phyloP scores from a whole-genome alignment of 2,888 invertebrate species.

The Bembecia ichneumoniformis region DNA sequence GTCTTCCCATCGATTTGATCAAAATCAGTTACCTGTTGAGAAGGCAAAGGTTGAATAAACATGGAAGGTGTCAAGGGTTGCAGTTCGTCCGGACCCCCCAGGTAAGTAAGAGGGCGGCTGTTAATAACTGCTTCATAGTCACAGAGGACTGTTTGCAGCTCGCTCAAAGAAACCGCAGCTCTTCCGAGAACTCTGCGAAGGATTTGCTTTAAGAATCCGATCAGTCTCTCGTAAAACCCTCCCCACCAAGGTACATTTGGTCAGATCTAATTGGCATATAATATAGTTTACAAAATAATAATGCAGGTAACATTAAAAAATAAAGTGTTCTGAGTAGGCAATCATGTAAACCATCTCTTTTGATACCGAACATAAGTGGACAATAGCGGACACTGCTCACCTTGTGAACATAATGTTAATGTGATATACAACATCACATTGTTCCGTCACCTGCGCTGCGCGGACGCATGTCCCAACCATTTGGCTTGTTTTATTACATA shows the following conservation, averaged over 20 bases:
- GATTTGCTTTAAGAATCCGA: background rate
- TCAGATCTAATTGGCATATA: no score
- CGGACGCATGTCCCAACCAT: conserved; percentile 8
- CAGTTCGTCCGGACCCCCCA: background rate
- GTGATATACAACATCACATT: conserved; percentile 70
- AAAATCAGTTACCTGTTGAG: background rate
- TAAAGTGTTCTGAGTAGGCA: background rate
- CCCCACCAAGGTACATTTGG: background rate
- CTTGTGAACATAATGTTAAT: conserved; percentile 72
- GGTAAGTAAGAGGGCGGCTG: background rate
- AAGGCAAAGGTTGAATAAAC: background rate
- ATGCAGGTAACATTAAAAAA: no score
- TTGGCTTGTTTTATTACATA: background rate
- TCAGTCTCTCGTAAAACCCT: background rate
- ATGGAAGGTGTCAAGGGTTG: background rate
- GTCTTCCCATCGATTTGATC: background rate
- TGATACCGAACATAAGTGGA: conserved; percentile 62
- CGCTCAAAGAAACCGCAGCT: background rate
- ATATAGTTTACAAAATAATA: no score
- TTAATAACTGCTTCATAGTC: background rate
- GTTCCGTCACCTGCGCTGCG: conserved; percentile 50
- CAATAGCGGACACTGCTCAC: conserved; percentile 60
- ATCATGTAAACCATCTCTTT: conserved; percentile 29
- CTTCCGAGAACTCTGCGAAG: background rate
- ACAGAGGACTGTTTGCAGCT: background rate